Evolutionary conservation across 1,140 invertebrate genomes (phyloP).

Genomic region (Agrilus planipennis): DNA sequence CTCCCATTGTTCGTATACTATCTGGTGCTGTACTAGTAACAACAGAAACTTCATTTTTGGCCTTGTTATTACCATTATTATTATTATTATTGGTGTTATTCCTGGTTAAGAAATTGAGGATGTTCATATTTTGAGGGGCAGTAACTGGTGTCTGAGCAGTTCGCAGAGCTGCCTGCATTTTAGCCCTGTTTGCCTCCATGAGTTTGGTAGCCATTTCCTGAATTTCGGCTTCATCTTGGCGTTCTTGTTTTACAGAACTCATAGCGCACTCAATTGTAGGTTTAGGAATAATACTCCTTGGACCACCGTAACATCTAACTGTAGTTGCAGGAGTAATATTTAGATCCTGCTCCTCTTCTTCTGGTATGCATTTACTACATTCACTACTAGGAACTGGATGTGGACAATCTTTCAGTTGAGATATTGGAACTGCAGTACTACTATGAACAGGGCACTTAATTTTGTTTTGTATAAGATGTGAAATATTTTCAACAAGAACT

Average conservation of each 20-base stretch:
- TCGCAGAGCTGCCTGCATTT: constrained; percentile 41
- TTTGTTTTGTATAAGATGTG: too few species aligned
- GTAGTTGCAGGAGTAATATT: neutral
- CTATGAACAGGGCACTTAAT: too few species aligned
- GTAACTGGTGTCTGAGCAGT: constrained; percentile 9
- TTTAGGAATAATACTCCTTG: neutral
- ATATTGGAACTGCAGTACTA: too few species aligned
- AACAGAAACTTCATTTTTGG: constrained; percentile 5
- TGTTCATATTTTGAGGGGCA: constrained; percentile 31
- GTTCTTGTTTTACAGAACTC: constrained; percentile 59
- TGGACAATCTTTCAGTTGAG: neutral
- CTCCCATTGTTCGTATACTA: constrained; percentile 27
- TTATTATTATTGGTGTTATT: constrained; percentile 19
- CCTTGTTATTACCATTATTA: constrained; percentile 4
- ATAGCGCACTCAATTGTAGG: neutral
- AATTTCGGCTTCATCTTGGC: constrained; percentile 76
- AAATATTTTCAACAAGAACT: too few species aligned
- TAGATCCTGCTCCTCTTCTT: neutral
- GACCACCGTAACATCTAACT: neutral
- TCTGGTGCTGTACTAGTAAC: constrained; percentile 12
- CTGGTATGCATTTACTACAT: constrained; percentile 1
- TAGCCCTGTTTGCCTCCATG: constrained; percentile 72
- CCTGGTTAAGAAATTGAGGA: constrained; percentile 19
- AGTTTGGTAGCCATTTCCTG: constrained; percentile 72
- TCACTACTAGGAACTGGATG: too few species aligned